phyloP scores from a whole-genome alignment of 2,113 vertebrate genomes.

The Periophthalmus modestus region DNA sequence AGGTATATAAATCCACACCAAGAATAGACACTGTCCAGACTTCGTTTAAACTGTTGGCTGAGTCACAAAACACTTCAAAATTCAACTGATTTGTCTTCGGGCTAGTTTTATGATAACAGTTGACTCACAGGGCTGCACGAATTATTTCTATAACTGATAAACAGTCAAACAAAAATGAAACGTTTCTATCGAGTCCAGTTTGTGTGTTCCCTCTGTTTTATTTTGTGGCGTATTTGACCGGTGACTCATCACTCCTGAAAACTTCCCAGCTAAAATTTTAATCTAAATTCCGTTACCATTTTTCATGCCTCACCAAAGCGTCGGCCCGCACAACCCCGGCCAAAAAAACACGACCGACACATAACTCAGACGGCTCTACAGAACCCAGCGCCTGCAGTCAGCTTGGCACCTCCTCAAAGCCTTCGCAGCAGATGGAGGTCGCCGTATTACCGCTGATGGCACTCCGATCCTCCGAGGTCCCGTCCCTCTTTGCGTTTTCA shows the following conservation, averaged over 20 bases:
- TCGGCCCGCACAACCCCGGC: not conserved
- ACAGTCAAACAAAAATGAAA: not conserved
- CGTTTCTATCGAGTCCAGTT: not conserved
- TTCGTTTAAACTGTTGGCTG: no score
- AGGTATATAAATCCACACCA: no score
- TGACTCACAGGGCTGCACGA: not conserved
- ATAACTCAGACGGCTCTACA: conserved; percentile 1
- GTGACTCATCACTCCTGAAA: not conserved
- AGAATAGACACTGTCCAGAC: no score
- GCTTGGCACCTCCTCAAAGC: conserved; percentile 41
- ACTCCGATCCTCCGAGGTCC: conserved; percentile 54
- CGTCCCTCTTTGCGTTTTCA: conserved; percentile 53
- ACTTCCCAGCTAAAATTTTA: not conserved
- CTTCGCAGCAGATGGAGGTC: conserved; percentile 41
- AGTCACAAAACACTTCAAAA: no score
- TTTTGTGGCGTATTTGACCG: not conserved
- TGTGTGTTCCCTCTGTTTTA: not conserved
- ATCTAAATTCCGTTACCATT: not conserved
- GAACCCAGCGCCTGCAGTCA: conserved; percentile 16
- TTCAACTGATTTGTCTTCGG: no score
- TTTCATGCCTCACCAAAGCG: not conserved
- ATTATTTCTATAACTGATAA: not conserved
- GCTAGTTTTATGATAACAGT: not conserved
- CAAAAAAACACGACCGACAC: conserved; percentile 1
- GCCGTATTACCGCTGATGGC: conserved; percentile 70